Evolutionary conservation across 2,113 vertebrate species (phyloP).

Genomic region (Grammomys dolichurus): DNA sequence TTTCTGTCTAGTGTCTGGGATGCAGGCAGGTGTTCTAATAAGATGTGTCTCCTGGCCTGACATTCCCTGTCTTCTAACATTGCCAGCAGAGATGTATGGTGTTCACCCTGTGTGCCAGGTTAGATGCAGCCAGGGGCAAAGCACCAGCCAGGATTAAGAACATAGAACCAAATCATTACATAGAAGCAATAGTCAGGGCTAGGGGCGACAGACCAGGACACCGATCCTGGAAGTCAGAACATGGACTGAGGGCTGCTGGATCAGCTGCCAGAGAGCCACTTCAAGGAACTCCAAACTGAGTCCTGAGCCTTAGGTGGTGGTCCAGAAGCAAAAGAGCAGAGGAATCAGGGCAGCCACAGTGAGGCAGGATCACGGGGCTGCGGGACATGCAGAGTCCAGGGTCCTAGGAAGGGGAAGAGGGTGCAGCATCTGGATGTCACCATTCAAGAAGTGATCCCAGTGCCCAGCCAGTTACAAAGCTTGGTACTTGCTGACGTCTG

Average conservation of each 20-base stretch:
- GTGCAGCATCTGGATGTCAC: not conserved
- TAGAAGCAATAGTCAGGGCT: not conserved
- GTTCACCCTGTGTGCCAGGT: not conserved
- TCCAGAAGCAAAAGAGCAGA: not conserved
- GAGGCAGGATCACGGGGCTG: not conserved
- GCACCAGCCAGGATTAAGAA: not conserved
- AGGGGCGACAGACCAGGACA: fast-evolving
- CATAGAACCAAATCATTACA: not conserved
- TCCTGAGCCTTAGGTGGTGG: not conserved
- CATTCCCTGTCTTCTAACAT: fast-evolving
- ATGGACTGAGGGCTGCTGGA: too few species aligned
- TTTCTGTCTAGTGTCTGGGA: not conserved
- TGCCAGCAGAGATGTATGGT: not conserved
- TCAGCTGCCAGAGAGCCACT: too few species aligned
- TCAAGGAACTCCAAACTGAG: fast-evolving
- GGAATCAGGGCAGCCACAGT: not conserved
- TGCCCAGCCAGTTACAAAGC: not conserved
- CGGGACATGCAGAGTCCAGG: not conserved
- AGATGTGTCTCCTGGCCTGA: not conserved
- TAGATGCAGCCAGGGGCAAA: not conserved
- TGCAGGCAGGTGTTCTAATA: not conserved
- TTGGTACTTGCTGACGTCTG: too few species aligned
- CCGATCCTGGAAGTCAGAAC: not conserved
- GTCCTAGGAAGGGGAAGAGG: not conserved
- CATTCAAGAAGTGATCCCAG: fast-evolving